phyloP scores from a whole-genome alignment of 2,797 vertebrate species.

The Hylomyscus alleni region DNA sequence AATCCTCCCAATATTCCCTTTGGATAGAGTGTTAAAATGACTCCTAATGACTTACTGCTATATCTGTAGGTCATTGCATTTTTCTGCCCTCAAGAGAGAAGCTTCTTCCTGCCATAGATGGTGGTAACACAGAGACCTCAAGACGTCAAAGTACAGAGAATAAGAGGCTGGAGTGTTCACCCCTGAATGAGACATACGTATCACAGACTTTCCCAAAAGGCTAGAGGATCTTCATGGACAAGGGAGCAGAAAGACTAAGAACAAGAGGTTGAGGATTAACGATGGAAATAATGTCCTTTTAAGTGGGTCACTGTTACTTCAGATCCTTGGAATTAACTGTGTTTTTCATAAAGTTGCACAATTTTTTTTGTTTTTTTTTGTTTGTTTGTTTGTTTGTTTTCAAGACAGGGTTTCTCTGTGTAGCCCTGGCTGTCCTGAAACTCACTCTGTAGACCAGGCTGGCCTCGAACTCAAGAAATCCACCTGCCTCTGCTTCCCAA shows the following conservation, averaged over 20 bases:
- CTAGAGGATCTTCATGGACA: too few relatives aligned
- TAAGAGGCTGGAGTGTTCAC: neutral
- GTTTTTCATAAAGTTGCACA: neutral
- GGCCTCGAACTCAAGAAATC: too few relatives aligned
- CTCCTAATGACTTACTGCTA: neutral
- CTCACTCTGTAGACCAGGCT: too few relatives aligned
- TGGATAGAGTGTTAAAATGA: neutral
- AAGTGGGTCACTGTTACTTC: neutral
- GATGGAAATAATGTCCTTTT: neutral
- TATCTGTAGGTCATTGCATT: neutral
- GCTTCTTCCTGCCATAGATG: neutral
- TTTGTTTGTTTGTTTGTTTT: too few relatives aligned
- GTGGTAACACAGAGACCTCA: neutral
- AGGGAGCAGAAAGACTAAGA: neutral
- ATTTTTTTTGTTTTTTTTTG: too few relatives aligned
- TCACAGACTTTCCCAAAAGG: neutral
- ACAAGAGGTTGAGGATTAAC: too few relatives aligned
- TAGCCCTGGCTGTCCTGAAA: too few relatives aligned
- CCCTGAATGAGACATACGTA: too few relatives aligned
- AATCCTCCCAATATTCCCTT: neutral
- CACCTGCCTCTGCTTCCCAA: too few relatives aligned
- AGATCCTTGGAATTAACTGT: neutral
- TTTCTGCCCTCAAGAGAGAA: neutral
- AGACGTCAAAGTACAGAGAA: neutral
- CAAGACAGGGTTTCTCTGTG: too few relatives aligned